A percentile compares a stretch with the other conserved stretches of the same genome.
Conservation (phyloP, 2,888 invertebrate genomes). For the Drosophila falleni region DNA sequence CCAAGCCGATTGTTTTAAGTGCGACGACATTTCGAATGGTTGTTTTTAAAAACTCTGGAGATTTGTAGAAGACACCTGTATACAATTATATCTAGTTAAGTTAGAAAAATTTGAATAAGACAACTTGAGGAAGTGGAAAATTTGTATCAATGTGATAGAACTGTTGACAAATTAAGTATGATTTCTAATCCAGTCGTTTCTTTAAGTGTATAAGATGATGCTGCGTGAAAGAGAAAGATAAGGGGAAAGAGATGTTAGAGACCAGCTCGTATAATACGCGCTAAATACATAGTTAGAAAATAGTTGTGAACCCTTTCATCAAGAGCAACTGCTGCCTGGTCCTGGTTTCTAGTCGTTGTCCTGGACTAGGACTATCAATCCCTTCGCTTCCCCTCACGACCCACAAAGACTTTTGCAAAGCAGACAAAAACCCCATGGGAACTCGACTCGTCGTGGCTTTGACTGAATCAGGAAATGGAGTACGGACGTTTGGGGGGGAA, state of each 20-base stretch:
- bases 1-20: too few relatives aligned
- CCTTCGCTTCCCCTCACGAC: neutral
- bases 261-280: slow-evolving; percentile 66
- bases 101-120: too few relatives aligned
- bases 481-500: neutral
- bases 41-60: too few relatives aligned
- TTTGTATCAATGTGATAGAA: neutral
- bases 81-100: too few relatives aligned
- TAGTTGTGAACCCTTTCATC: slow-evolving; percentile 82
- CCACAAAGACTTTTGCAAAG: slow-evolving; percentile 42
- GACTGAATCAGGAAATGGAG: slow-evolving; percentile 29
- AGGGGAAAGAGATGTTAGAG: neutral
- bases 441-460: slow-evolving; percentile 74
- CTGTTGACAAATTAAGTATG: neutral
- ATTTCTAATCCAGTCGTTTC: slow-evolving; percentile 7
- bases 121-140: too few relatives aligned
- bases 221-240: neutral
- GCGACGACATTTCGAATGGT: too few relatives aligned
- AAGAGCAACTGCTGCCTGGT: slow-evolving; percentile 51
- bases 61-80: too few relatives aligned
- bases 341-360: slow-evolving; percentile 1
- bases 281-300: slow-evolving; percentile 81
- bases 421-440: slow-evolving; percentile 79
- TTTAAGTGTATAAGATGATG: slow-evolving; percentile 28
- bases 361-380: slow-evolving; percentile 10